phyloP scores from a whole-genome alignment of 1,140 invertebrate species.

The Tetramorium simillimum region DNA sequence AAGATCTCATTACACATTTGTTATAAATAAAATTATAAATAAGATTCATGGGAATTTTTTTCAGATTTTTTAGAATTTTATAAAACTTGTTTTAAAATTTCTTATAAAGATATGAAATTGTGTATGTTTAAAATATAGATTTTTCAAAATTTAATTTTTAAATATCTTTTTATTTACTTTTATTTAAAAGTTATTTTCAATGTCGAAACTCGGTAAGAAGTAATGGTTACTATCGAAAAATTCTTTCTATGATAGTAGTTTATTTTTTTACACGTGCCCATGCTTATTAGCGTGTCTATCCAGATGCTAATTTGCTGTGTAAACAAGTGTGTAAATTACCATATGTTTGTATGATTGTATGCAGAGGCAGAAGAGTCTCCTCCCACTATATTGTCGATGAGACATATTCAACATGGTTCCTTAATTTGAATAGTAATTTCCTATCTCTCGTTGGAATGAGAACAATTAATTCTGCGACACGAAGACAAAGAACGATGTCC shows the following conservation, averaged over 20 bases:
- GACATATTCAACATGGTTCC: background rate
- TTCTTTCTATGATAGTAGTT: background rate
- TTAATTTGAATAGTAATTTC: slow-evolving; percentile 46
- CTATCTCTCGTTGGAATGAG: background rate
- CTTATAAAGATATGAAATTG: background rate
- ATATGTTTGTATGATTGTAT: background rate
- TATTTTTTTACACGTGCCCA: background rate
- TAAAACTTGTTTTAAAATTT: background rate
- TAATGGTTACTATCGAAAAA: background rate
- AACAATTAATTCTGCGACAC: slow-evolving; percentile 31
- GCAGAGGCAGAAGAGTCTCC: too few species aligned
- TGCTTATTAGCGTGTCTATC: background rate
- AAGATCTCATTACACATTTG: background rate
- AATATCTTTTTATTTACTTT: background rate
- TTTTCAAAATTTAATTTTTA: background rate
- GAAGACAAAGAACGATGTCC: slow-evolving; percentile 9
- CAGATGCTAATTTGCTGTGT: slow-evolving; percentile 7
- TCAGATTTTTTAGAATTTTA: background rate
- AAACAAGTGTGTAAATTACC: slow-evolving; percentile 15
- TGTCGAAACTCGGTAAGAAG: background rate
- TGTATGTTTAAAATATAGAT: background rate
- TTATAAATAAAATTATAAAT: background rate
- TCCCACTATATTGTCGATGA: background rate
- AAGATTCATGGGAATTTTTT: background rate
- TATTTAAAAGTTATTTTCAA: background rate